Evolutionary conservation across 2,797 vertebrate genomes (phyloP).

Genomic region (Carduelis carduelis): DNA sequence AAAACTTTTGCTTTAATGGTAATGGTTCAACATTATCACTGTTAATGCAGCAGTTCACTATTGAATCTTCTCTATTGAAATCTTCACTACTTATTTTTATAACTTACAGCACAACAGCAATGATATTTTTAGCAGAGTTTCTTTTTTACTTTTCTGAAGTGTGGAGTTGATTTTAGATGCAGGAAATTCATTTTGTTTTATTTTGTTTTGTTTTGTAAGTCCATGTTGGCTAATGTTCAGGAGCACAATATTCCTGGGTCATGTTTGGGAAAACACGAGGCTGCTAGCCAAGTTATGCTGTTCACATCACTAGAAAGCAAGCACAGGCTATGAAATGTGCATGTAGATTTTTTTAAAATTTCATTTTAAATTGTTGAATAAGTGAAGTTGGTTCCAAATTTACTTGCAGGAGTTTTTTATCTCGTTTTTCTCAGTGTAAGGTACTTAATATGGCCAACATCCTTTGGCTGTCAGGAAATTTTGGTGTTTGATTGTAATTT

Average conservation of each 20-base stretch:
- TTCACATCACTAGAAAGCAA: background rate
- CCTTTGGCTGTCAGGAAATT: background rate
- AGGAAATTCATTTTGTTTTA: background rate
- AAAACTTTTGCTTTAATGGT: background rate
- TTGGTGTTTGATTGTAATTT: background rate
- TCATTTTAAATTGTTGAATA: background rate
- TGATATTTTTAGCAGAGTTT: background rate
- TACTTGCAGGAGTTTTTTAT: background rate
- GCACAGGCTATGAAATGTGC: background rate
- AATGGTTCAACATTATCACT: background rate
- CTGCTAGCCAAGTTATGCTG: background rate
- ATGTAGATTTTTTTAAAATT: background rate
- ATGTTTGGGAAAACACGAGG: background rate
- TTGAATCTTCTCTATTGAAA: background rate
- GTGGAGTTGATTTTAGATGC: background rate
- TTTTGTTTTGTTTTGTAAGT: background rate
- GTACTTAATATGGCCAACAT: background rate
- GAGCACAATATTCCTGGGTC: background rate
- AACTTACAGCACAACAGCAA: background rate
- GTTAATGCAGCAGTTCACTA: background rate
- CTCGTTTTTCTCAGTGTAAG: background rate
- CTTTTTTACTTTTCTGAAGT: background rate
- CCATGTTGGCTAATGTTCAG: background rate
- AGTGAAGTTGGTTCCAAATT: background rate
- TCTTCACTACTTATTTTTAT: background rate